phyloP scores from a whole-genome alignment of 2,113 vertebrate genomes.

The Alethe diademata region DNA sequence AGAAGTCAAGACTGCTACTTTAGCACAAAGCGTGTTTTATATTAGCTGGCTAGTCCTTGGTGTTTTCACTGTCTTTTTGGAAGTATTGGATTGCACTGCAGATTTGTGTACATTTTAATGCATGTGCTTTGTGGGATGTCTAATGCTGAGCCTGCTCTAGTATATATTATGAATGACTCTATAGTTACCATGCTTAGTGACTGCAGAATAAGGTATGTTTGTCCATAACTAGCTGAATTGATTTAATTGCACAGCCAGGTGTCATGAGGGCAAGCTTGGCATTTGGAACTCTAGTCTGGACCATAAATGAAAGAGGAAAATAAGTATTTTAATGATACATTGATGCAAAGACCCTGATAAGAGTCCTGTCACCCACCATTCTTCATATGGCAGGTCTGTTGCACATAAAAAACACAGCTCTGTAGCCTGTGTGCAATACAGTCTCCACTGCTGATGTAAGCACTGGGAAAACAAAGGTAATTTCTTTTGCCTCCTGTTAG shows the following conservation, averaged over 20 bases:
- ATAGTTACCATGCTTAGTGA: neutral
- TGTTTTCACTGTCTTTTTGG: neutral
- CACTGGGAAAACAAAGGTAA: neutral
- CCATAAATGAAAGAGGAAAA: neutral
- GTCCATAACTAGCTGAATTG: neutral
- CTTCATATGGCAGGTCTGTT: neutral
- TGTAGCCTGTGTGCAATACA: neutral
- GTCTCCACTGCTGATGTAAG: neutral
- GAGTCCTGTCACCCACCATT: fast-evolving
- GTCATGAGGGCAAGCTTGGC: neutral
- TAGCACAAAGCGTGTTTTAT: neutral
- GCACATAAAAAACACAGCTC: neutral
- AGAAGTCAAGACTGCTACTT: neutral
- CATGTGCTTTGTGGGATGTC: neutral
- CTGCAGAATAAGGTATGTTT: neutral
- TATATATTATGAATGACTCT: neutral
- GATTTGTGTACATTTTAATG: neutral
- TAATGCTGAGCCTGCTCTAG: neutral
- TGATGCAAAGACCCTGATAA: neutral
- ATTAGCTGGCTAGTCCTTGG: neutral
- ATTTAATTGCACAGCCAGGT: neutral
- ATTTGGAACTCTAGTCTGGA: neutral
- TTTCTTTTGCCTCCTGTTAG: neutral
- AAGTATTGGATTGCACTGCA: neutral
- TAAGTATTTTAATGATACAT: neutral